Conservation (phyloP, 2,797 vertebrate species). For the Fringilla coelebs region DNA sequence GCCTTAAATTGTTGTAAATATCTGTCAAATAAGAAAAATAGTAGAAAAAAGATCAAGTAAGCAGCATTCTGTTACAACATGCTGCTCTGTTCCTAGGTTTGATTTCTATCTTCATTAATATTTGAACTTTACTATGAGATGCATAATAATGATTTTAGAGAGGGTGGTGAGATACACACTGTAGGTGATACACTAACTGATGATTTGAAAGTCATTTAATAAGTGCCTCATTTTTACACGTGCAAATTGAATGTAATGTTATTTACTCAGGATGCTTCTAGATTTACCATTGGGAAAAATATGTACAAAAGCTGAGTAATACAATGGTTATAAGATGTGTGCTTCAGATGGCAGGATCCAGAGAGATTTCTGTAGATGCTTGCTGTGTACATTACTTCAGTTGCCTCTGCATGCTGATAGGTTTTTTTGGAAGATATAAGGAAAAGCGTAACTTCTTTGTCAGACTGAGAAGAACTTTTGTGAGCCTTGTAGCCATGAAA, state of each 20-base stretch:
- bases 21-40: background rate
- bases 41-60: background rate
- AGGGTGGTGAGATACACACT: background rate
- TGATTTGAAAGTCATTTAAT: background rate
- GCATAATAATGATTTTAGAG: background rate
- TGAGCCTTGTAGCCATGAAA: slow-evolving; percentile 23
- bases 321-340: background rate
- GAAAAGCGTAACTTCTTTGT: slow-evolving; percentile 1
- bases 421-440: background rate
- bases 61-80: background rate
- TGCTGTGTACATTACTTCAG: background rate
- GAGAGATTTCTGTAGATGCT: background rate
- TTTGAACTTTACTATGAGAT: background rate
- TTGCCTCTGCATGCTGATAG: background rate
- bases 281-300: background rate
- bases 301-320: background rate
- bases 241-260: background rate
- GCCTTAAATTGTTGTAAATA: background rate
- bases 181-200: background rate
- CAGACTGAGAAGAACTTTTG: background rate
- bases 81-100: background rate
- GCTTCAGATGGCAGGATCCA: background rate
- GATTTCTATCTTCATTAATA: background rate
- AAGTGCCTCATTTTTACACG: background rate
- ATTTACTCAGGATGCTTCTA: background rate